Conservation (phyloP, 2,888 invertebrate genomes). For the Epistrophella euchroma region DNA sequence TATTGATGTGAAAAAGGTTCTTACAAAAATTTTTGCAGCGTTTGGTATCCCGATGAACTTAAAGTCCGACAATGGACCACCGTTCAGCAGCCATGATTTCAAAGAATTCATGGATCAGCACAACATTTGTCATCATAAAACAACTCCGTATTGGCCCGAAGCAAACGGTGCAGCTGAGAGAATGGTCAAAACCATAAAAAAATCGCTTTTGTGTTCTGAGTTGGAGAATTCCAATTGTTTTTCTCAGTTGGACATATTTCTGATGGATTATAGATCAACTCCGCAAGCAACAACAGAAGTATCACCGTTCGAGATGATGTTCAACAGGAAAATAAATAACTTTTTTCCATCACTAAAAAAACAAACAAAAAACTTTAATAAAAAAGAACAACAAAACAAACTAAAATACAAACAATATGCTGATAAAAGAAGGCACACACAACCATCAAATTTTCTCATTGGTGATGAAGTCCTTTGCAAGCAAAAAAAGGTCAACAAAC, state of each 20-base stretch:
- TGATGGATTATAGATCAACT: conserved; percentile 8
- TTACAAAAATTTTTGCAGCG: too few species aligned
- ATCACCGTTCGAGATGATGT: too few species aligned
- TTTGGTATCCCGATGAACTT: neutral
- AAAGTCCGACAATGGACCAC: neutral
- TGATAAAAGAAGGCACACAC: too few species aligned
- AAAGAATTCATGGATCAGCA: neutral
- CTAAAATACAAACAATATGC: too few species aligned
- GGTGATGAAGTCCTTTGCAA: too few species aligned
- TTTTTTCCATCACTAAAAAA: neutral
- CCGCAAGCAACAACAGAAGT: too few species aligned
- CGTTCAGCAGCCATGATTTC: neutral
- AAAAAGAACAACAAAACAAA: neutral
- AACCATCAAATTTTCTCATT: too few species aligned
- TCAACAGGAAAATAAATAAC: conserved; percentile 7
- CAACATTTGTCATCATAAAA: neutral
- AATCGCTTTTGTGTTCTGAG: neutral
- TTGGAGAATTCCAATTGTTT: neutral
- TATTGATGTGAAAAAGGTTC: too few species aligned
- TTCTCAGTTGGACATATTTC: conserved; percentile 1
- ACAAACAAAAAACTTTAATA: conserved; percentile 1
- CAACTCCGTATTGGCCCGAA: conserved; percentile 27
- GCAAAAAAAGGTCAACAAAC: too few species aligned
- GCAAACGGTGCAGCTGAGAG: conserved; percentile 30
- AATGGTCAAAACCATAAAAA: conserved; percentile 23